Evolutionary conservation across 2,113 vertebrate species (phyloP).

Genomic region (Penelope pileata): DNA sequence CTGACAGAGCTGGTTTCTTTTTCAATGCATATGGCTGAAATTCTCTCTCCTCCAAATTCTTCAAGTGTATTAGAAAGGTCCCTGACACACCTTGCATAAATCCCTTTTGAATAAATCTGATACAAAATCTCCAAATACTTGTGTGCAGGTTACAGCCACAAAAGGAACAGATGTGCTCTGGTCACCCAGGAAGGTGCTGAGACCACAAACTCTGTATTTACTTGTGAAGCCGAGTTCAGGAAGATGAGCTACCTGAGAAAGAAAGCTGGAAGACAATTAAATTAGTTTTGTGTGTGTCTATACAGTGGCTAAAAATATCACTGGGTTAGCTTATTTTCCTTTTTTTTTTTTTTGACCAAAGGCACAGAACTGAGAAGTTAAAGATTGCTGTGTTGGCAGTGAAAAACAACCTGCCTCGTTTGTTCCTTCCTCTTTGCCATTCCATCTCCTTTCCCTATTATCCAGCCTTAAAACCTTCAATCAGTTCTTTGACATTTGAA

Average conservation of each 20-base stretch:
- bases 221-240: neutral
- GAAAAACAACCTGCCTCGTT: neutral
- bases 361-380: neutral
- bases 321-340: neutral
- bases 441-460: neutral
- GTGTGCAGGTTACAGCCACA: neutral
- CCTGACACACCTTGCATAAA: neutral
- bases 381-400: neutral
- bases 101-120: neutral
- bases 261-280: neutral
- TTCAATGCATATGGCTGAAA: neutral
- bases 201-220: neutral
- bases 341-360: conserved; percentile 26
- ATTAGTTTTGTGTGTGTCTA: conserved; percentile 3
- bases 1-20: neutral
- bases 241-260: neutral
- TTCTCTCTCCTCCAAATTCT: neutral
- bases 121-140: neutral
- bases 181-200: neutral
- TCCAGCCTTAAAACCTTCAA: neutral
- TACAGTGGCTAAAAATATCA: neutral
- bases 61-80: neutral
- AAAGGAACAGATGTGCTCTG: neutral
- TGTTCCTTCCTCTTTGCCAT: neutral
- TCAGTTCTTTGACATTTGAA: conserved; percentile 15